Conservation (phyloP, 53 echinoderm and acorn worm genomes). For the Astropecten irregularis region DNA sequence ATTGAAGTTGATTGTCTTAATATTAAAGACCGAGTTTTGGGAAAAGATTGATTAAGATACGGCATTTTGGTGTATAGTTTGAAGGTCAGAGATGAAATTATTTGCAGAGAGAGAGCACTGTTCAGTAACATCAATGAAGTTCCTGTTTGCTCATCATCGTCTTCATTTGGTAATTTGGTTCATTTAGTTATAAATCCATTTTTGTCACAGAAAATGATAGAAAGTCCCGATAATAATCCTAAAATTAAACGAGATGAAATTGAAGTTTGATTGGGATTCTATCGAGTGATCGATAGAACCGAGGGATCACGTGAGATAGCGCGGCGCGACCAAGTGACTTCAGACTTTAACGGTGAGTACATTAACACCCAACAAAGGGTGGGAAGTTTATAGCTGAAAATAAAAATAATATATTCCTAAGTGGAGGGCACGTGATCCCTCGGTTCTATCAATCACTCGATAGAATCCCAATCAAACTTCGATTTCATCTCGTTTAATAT, state of each 20-base stretch:
- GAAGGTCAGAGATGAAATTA: no score
- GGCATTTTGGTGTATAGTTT: no score
- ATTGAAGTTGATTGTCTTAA: neutral
- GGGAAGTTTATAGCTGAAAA: neutral
- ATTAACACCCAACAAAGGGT: neutral
- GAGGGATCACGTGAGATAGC: slow-evolving; percentile 34
- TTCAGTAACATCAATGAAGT: no score
- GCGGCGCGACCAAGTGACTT: slow-evolving; percentile 12
- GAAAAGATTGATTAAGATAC: no score
- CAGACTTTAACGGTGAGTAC: slow-evolving; percentile 10
- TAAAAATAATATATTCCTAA: neutral
- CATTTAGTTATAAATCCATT: no score
- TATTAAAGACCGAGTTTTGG: no score
- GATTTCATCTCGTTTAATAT: slow-evolving; percentile 37
- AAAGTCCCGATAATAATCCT: neutral
- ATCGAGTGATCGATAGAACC: slow-evolving; percentile 24
- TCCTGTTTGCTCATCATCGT: no score
- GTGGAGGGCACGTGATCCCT: slow-evolving; percentile 38
- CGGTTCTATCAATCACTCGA: slow-evolving; percentile 17
- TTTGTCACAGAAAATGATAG: neutral
- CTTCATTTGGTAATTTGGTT: no score
- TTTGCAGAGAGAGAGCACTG: no score
- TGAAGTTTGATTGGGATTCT: neutral
- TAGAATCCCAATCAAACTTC: slow-evolving; percentile 42
- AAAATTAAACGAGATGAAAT: slow-evolving; percentile 1